phyloP scores from a whole-genome alignment of 2,888 invertebrate genomes.

The Ennomos quercinarius region DNA sequence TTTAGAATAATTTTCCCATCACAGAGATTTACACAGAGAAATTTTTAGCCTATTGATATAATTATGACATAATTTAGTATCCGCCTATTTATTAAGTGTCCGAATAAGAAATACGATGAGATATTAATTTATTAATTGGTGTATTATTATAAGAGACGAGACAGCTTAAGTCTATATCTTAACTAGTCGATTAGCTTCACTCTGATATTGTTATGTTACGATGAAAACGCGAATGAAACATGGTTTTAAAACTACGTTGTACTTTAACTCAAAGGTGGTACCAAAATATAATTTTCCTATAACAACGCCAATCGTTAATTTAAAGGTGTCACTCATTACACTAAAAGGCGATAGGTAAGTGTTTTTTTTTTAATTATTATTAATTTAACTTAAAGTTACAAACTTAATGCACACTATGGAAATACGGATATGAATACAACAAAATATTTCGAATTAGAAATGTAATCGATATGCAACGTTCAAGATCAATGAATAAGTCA shows the following conservation, averaged over 20 bases:
- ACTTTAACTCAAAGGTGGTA: conserved; percentile 85
- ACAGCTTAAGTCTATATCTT: conserved; percentile 75
- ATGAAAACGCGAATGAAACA: conserved; percentile 77
- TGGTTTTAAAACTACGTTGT: conserved; percentile 80
- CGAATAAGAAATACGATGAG: conserved; percentile 73
- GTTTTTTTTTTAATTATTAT: conserved; percentile 55
- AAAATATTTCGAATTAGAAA: conserved; percentile 81
- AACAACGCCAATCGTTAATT: conserved; percentile 75
- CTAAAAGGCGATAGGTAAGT: conserved; percentile 67
- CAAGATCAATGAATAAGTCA: conserved; percentile 69
- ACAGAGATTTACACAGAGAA: conserved; percentile 83
- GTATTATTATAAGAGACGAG: conserved; percentile 72
- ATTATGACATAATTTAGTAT: conserved; percentile 70
- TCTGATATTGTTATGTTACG: conserved; percentile 69
- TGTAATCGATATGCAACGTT: conserved; percentile 85
- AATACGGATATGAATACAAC: conserved; percentile 78
- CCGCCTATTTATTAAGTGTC: conserved; percentile 73
- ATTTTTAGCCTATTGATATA: conserved; percentile 80
- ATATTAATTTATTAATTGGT: conserved; percentile 70
- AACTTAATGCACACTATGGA: conserved; percentile 75
- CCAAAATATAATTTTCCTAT: conserved; percentile 77
- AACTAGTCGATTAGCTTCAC: conserved; percentile 75
- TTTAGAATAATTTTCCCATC: conserved; percentile 83
- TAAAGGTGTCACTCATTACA: conserved; percentile 74
- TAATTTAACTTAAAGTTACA: conserved; percentile 76